These are phyloP conservation scores for Acanthurus leucopareius DNA, from an alignment of 2,797 vertebrate species.

Conservation along the genomic window DNA sequence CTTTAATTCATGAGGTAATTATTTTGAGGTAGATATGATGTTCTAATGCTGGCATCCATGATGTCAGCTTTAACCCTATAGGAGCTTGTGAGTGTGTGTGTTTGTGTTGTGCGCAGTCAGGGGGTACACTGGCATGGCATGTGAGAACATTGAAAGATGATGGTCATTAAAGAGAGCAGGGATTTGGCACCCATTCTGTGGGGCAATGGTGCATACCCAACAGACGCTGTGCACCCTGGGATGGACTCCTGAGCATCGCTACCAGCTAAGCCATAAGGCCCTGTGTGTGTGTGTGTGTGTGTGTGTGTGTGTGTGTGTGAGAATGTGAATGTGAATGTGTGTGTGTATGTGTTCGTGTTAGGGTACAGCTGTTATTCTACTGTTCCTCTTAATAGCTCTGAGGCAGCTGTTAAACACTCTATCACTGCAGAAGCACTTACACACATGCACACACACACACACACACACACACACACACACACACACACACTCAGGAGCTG, in stretches of 20 bases:
- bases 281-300: slow-evolving; percentile 22
- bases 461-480: slow-evolving; percentile 9
- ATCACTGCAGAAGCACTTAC: slow-evolving; percentile 33
- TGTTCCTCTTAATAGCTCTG: slow-evolving; percentile 64
- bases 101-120: slow-evolving; percentile 30
- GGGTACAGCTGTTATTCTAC: slow-evolving; percentile 67
- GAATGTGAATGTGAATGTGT: no score
- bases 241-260: slow-evolving; percentile 55
- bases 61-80: slow-evolving; percentile 28
- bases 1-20: slow-evolving; percentile 17
- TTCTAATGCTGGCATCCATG: slow-evolving; percentile 33
- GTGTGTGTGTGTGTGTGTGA: no score
- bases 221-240: slow-evolving; percentile 67
- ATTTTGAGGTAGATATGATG: slow-evolving; percentile 23
- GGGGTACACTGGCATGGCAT: slow-evolving; percentile 47
- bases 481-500: slow-evolving; percentile 32
- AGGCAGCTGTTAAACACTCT: slow-evolving; percentile 68
- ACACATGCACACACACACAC: slow-evolving; percentile 9
- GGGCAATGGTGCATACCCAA: slow-evolving; percentile 80
- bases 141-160: slow-evolving; percentile 79
- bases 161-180: slow-evolving; percentile 75
- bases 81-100: slow-evolving; percentile 27
- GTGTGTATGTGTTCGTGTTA: slow-evolving; percentile 3
- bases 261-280: slow-evolving; percentile 59
- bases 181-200: slow-evolving; percentile 73